Base-by-base conservation (phyloP, 1,140 invertebrate species). In the Zaprionus camerounensis region DNA sequence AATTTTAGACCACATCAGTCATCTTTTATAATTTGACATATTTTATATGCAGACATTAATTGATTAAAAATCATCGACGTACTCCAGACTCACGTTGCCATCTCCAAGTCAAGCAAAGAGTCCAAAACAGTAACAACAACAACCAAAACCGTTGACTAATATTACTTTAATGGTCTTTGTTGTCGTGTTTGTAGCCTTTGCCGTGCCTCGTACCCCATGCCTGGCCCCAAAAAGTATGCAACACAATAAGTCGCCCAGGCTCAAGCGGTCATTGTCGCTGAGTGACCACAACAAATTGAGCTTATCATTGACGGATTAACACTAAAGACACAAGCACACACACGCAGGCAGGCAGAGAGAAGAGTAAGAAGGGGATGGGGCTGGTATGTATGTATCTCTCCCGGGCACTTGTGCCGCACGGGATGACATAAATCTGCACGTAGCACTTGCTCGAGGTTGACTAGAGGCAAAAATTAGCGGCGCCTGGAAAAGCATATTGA, bases 291-390 rank as follows among this genome's bases (percentile, higher is more conserved):
- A 82, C 86, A 90, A 90, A 90, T 90, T 90, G 86, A 90, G 86
- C 86, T 90, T 90, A 90, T 90, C 86, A 91, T 90, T 91, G 86
- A 90, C 86, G 86, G 86, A 90, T 90, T 90, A 90, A 91, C 86
- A 90, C 86, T 90, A 86, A 85, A 90, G 79, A 90, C 79, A 85
- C 72, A 64, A 78, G 44, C 82, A 77, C 53, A 80, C 61, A 65
- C 71, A 49, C 13, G 31, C 31, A 11, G 1, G 24, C 38, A 13
- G 12, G 46, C 34, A 9, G 51, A n/a, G n/a, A n/a, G 46, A 17
- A 46, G 44, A 51, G 59, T 44, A 58, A 66, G 64, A 28, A 38
- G 55, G 51, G 13, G 28, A 13, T 20, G 28, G 22, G 38, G 15
- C 36, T 34, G 31, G 57, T 7, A 51, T 26, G 49, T 20, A 51